Base-by-base conservation (phyloP, 2,797 vertebrate genomes). In the Salmo trutta region DNA sequence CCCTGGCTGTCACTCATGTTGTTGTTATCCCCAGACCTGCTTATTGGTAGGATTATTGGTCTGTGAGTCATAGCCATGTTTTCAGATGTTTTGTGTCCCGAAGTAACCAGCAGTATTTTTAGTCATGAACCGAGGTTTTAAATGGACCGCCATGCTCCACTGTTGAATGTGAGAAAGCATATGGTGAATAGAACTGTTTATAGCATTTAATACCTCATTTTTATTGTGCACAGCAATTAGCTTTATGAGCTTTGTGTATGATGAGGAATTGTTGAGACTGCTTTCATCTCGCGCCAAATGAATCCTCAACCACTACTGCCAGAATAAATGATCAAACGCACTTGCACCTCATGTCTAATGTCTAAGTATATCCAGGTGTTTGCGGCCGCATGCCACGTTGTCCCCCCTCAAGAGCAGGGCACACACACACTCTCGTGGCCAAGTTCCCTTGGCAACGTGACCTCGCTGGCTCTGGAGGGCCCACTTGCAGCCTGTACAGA, bases 21-120 rank as follows among this genome's bases (percentile, higher is more conserved):
- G 78, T 78, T 74, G 56, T 73, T 81, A 67, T 51, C 64, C 64
- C 66, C 51, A 84, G 77, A 88, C 70, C n/a, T 31, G 66, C 12
- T 29, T 21, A 19, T 27, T 71, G 54, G 83, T 62, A 36, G 77
- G 75, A 84, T 76, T 75, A 85, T 85, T 74, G 66, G 75, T 5
- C 76, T 66, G 53, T 91, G 89, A 75, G 47, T 74, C 29, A 53
- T 65, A 29, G n/a, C 76, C 54, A 59, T 84, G 84, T 87, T 82
- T 88, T 78, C 56, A 75, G 78, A 83, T 86, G 65, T 64, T 64
- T 64, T 64, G 59, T 64, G 59, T 64, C 59, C 59, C 12, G 6
- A 64, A 8, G 21, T 24, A 64, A 24, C 21, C 59, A 21, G 59
- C 24, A 10, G 24, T 64, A 10, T 62, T 62, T 64, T 64, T 64